Conservation (phyloP, 2,797 vertebrate species). For the Benthosema pterotum region DNA sequence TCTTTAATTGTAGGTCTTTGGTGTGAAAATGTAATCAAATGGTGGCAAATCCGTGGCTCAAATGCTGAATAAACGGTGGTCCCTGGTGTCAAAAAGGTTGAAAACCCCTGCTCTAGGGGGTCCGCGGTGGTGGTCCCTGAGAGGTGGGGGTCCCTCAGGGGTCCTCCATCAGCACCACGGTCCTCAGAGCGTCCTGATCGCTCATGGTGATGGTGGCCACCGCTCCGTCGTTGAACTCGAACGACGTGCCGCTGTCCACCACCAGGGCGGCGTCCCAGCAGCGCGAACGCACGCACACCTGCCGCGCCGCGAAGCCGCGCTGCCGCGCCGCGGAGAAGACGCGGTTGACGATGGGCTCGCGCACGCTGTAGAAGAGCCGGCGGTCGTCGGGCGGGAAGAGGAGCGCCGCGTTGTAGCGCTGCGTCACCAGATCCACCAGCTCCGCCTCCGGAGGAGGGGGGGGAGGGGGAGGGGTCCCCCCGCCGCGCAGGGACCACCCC, state of each 20-base stretch:
- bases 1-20: too few relatives aligned
- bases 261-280: constrained; percentile 99
- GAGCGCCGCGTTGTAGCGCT: constrained; percentile 90
- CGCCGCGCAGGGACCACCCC: too few relatives aligned
- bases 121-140: too few relatives aligned
- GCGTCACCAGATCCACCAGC: constrained; percentile 77
- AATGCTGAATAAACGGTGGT: too few relatives aligned
- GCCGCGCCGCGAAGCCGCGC: constrained; percentile 86
- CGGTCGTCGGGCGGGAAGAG: constrained; percentile 91
- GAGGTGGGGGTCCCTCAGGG: too few relatives aligned
- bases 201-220: constrained; percentile 89
- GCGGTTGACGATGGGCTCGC: constrained; percentile 95
- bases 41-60: too few relatives aligned
- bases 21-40: too few relatives aligned
- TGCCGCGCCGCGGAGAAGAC: constrained; percentile 93
- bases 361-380: constrained; percentile 92
- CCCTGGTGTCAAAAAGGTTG: too few relatives aligned
- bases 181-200: constrained; percentile 89
- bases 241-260: constrained; percentile 95
- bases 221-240: constrained; percentile 98
- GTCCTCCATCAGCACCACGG: constrained; percentile 87
- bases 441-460: too few relatives aligned
- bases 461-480: too few relatives aligned
- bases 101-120: too few relatives aligned
- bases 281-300: constrained; percentile 90